These are phyloP conservation scores for Rhipidura dahli DNA, from an alignment of 2,113 vertebrate species.

Conservation along the genomic window DNA sequence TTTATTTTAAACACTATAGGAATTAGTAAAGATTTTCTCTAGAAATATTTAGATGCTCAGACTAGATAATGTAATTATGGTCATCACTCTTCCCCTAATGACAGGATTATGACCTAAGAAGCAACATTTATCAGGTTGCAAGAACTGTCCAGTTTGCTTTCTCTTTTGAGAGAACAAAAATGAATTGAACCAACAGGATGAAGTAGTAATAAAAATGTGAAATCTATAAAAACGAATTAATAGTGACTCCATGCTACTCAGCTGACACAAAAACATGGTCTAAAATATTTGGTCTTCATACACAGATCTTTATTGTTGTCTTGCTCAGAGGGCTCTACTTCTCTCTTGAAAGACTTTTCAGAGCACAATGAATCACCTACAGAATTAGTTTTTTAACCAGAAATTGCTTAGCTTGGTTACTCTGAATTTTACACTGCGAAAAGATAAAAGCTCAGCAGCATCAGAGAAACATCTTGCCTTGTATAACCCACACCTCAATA, in stretches of 20 bases:
- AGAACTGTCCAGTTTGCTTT: neutral
- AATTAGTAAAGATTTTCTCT: neutral
- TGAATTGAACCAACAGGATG: neutral
- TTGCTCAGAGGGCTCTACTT: neutral
- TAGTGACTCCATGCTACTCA: neutral
- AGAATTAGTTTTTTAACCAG: neutral
- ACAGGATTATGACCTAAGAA: neutral
- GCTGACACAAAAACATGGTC: neutral
- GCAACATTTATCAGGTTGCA: neutral
- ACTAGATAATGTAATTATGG: neutral
- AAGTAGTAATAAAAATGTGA: neutral
- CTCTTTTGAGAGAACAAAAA: neutral
- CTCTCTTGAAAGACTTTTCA: neutral
- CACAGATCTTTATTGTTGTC: neutral
- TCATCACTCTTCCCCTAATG: neutral
- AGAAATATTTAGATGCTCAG: neutral
- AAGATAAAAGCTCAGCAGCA: neutral
- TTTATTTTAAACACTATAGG: neutral
- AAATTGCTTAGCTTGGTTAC: neutral
- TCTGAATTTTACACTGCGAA: neutral
- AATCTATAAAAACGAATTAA: neutral
- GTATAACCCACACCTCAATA: neutral
- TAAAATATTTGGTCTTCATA: neutral
- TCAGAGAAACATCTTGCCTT: neutral
- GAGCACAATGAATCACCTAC: neutral